Conservation (phyloP, 1,140 invertebrate genomes). For the Aphaenogaster ashmeadi region DNA sequence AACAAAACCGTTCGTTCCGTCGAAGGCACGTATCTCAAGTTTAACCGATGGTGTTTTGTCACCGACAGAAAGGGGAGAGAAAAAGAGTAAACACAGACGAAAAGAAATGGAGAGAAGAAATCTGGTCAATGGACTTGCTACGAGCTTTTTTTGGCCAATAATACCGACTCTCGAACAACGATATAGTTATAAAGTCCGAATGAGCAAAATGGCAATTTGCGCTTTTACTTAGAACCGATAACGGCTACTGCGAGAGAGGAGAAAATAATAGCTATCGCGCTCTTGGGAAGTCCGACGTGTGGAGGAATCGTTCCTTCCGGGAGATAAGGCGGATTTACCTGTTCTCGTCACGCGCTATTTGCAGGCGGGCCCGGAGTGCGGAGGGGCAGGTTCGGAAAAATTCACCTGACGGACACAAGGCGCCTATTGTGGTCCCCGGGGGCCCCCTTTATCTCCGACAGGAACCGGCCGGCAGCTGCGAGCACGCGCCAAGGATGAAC, state of each 20-base stretch:
- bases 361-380: slow-evolving; percentile 38
- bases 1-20: not conserved
- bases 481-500: slow-evolving; percentile 82
- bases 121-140: slow-evolving; percentile 82
- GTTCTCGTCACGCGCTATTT: slow-evolving; percentile 75
- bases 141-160: slow-evolving; percentile 68
- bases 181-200: not conserved
- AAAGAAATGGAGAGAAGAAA: slow-evolving; percentile 51
- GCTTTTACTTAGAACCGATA: slow-evolving; percentile 9
- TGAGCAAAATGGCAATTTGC: not conserved
- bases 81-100: not conserved
- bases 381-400: slow-evolving; percentile 78
- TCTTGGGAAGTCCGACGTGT: slow-evolving; percentile 2
- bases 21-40: slow-evolving; percentile 50
- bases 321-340: slow-evolving; percentile 76
- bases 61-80: slow-evolving; percentile 23
- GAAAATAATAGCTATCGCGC: not conserved
- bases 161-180: too few relatives aligned
- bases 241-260: not conserved
- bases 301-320: slow-evolving; percentile 69
- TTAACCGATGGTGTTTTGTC: slow-evolving; percentile 49
- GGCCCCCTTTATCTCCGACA: slow-evolving; percentile 74
- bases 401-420: slow-evolving; percentile 83
- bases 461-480: slow-evolving; percentile 80
- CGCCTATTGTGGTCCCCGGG: slow-evolving; percentile 78